phyloP scores from a whole-genome alignment of 2,797 vertebrate genomes.

The Otolemur crassicaudatus region DNA sequence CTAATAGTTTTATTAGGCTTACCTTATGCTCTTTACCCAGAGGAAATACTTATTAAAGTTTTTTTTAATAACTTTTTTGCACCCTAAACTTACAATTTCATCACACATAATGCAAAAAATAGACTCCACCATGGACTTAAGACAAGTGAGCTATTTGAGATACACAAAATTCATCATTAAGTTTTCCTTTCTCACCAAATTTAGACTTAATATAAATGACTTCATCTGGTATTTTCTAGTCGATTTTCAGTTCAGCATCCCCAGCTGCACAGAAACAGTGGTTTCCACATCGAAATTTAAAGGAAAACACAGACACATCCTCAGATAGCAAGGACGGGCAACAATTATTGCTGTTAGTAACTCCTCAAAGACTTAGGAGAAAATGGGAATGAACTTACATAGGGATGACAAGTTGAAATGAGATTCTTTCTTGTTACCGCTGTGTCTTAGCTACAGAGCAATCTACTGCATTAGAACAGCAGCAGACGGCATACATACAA shows the following conservation, averaged over 20 bases:
- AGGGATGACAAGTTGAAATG: background rate
- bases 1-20: background rate
- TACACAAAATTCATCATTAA: background rate
- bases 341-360: background rate
- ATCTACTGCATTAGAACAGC: background rate
- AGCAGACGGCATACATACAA: background rate
- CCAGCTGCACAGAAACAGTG: conserved; percentile 5
- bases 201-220: conserved; percentile 59
- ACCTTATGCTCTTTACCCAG: background rate
- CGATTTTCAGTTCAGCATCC: conserved; percentile 63
- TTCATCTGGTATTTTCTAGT: conserved; percentile 56
- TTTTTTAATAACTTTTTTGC: background rate
- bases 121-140: background rate
- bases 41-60: background rate
- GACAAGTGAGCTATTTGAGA: background rate
- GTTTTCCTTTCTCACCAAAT: conserved; percentile 43
- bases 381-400: conserved; percentile 44
- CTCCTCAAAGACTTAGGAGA: conserved; percentile 21
- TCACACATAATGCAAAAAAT: background rate
- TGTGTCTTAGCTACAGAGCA: background rate
- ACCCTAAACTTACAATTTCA: background rate
- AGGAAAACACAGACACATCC: conserved; percentile 19
- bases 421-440: background rate
- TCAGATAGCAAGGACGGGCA: conserved; percentile 30
- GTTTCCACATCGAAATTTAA: conserved; percentile 54